Evolutionary conservation across 2,113 vertebrate species (phyloP).

Genomic region (Perca schrenkii): DNA sequence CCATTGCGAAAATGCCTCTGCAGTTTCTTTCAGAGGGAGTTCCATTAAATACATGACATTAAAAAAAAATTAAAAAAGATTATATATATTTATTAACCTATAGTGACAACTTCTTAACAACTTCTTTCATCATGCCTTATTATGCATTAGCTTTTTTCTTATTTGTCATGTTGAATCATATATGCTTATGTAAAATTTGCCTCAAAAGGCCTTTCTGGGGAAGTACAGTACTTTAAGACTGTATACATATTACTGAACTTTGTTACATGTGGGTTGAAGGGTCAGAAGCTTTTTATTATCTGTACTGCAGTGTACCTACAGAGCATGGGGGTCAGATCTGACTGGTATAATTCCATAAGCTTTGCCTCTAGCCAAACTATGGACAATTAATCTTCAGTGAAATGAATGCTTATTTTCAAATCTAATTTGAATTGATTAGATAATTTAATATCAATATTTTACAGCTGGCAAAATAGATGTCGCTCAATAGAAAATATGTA

Average conservation of each 20-base stretch:
- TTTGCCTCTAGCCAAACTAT: conserved; percentile 29
- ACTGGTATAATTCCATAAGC: conserved; percentile 49
- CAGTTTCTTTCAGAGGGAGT: background rate
- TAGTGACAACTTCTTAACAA: background rate
- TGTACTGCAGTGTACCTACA: conserved; percentile 10
- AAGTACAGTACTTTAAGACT: background rate
- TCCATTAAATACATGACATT: background rate
- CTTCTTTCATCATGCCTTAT: background rate
- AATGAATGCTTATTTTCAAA: conserved; percentile 24
- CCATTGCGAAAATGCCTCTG: background rate
- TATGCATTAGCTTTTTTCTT: background rate
- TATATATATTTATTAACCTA: background rate
- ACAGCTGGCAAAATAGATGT: background rate
- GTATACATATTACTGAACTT: conserved; percentile 16
- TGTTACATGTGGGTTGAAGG: background rate
- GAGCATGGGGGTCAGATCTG: conserved; percentile 30
- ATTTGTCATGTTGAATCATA: background rate
- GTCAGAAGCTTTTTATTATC: conserved; percentile 20
- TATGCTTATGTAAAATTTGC: background rate
- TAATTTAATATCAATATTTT: conserved; percentile 23
- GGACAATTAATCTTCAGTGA: conserved; percentile 1
- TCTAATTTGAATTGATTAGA: conserved; percentile 33
- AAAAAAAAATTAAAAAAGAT: background rate
- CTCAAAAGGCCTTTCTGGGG: background rate
- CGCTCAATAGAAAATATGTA: background rate